Percentiles rank a stretch among this genome's conserved stretches.
These are phyloP conservation scores for Cynaeus angustus DNA, from an alignment of 2,888 invertebrate species.

Conservation along the genomic window DNA sequence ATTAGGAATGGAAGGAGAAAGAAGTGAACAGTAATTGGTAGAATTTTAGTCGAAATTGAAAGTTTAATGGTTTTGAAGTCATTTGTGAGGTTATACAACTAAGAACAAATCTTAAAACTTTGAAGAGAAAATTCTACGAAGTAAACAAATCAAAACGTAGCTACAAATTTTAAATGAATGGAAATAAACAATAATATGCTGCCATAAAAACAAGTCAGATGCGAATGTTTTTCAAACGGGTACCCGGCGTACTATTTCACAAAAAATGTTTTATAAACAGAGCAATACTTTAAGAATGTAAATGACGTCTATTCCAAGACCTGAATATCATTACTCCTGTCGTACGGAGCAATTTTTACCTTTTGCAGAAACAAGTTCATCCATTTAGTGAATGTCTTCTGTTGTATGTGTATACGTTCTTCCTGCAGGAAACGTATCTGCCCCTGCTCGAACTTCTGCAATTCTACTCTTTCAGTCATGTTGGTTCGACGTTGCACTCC, in stretches of 20 bases:
- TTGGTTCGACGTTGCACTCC: slow-evolving; percentile 80
- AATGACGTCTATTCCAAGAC: slow-evolving; percentile 11
- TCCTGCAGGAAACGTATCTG: slow-evolving; percentile 97
- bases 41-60: too few species aligned
- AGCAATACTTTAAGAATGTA: slow-evolving; percentile 12
- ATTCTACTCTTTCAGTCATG: slow-evolving; percentile 94
- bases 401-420: slow-evolving; percentile 98
- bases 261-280: slow-evolving; percentile 10
- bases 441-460: slow-evolving; percentile 96
- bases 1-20: too few species aligned
- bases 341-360: slow-evolving; percentile 72
- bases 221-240: too few species aligned
- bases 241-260: not conserved
- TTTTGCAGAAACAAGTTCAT: slow-evolving; percentile 97
- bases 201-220: too few species aligned
- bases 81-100: too few species aligned
- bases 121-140: too few species aligned
- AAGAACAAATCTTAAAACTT: too few species aligned
- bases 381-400: slow-evolving; percentile 99
- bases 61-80: too few species aligned
- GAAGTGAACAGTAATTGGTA: too few species aligned
- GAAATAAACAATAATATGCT: too few species aligned
- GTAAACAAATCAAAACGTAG: too few species aligned
- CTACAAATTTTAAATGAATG: too few species aligned
- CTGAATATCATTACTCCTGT: not conserved